These are phyloP conservation scores for Phoeniculus purpureus DNA, from an alignment of 2,797 vertebrate genomes.

Conservation along the genomic window DNA sequence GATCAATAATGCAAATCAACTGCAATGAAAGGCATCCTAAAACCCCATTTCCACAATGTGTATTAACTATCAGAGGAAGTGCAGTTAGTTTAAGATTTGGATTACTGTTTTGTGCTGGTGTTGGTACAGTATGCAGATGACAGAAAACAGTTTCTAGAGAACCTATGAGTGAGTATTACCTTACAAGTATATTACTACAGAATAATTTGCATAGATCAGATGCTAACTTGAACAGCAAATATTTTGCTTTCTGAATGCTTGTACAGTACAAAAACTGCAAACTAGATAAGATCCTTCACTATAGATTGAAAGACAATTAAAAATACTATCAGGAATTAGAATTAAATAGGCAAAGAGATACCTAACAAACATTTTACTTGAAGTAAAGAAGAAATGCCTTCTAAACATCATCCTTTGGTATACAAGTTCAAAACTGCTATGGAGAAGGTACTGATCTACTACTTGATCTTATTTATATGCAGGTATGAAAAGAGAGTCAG, in stretches of 20 bases:
- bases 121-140: background rate
- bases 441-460: background rate
- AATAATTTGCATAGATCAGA: background rate
- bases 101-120: background rate
- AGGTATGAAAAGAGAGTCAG: background rate
- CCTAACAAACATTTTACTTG: background rate
- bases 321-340: background rate
- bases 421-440: background rate
- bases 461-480: slow-evolving; percentile 8
- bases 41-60: background rate
- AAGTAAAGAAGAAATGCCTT: slow-evolving; percentile 3
- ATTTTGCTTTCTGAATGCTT: background rate
- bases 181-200: background rate
- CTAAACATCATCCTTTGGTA: slow-evolving; percentile 40
- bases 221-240: background rate
- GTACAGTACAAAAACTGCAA: background rate
- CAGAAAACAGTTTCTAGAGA: background rate
- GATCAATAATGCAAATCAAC: background rate
- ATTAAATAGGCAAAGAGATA: background rate
- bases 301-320: background rate
- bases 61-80: background rate
- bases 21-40: background rate
- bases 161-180: background rate
- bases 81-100: background rate
- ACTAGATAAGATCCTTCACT: background rate